phyloP scores from a whole-genome alignment of 2,797 vertebrate species.

The Neosilurus mollespiculum region DNA sequence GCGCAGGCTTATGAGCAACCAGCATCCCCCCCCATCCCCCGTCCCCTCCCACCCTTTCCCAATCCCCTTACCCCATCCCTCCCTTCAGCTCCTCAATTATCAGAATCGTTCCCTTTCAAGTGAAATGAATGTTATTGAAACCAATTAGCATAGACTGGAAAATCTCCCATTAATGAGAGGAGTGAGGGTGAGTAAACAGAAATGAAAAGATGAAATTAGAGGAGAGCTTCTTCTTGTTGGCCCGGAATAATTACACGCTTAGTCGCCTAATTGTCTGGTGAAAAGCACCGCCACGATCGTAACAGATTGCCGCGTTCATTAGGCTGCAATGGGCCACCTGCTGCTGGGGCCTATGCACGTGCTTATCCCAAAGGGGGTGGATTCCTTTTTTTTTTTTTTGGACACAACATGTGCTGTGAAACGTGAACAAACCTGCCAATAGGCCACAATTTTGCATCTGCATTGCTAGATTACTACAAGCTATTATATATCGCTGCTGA shows the following conservation, averaged over 20 bases:
- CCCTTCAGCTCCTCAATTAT: constrained; percentile 95
- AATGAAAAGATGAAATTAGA: constrained; percentile 99
- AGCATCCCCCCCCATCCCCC: constrained; percentile 40
- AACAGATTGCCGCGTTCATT: constrained; percentile 99
- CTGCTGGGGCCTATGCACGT: constrained; percentile 92
- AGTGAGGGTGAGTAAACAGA: constrained; percentile 99
- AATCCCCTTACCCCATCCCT: constrained; percentile 75
- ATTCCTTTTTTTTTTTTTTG: constrained; percentile 74
- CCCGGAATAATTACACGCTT: constrained; percentile 99
- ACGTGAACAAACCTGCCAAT: constrained; percentile 99
- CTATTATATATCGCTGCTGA: constrained; percentile 86
- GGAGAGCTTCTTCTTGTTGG: constrained; percentile 98
- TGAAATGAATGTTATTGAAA: constrained; percentile 99
- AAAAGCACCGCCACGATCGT: constrained; percentile 89
- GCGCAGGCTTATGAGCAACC: constrained; percentile 59
- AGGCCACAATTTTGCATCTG: constrained; percentile 97
- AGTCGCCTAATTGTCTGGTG: constrained; percentile 99
- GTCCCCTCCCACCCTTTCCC: constrained; percentile 58
- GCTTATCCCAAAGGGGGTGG: constrained; percentile 86
- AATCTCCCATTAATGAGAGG: constrained; percentile 99
- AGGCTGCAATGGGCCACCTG: constrained; percentile 99
- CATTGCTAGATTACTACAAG: constrained; percentile 94
- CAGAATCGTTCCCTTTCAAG: constrained; percentile 98
- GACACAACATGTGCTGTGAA: constrained; percentile 91
- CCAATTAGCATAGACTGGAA: constrained; percentile 99